Conservation (phyloP, 2,113 vertebrate genomes). For the Irena cyanogastra region DNA sequence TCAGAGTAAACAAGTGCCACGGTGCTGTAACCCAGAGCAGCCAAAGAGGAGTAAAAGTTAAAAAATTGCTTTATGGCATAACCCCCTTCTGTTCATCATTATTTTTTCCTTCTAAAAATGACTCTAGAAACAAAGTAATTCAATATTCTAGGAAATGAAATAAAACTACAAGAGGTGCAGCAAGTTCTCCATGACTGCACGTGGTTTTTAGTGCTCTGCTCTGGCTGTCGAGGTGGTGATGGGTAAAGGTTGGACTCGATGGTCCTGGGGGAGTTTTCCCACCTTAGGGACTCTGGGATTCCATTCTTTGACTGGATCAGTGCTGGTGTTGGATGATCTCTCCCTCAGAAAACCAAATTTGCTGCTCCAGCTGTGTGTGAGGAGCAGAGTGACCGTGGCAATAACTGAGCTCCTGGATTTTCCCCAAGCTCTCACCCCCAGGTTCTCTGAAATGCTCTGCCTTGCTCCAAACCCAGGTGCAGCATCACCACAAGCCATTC, state of each 20-base stretch:
- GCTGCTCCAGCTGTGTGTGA: not conserved
- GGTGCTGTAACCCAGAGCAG: not conserved
- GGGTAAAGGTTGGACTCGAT: not conserved
- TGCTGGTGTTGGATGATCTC: too few species aligned
- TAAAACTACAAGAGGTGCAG: accelerated
- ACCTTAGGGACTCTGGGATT: too few species aligned
- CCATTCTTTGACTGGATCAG: not conserved
- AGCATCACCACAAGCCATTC: not conserved
- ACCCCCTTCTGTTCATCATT: not conserved
- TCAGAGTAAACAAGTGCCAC: not conserved
- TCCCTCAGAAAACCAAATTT: not conserved
- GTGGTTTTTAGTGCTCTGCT: not conserved
- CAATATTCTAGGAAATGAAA: not conserved
- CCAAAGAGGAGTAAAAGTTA: not conserved
- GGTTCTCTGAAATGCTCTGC: not conserved
- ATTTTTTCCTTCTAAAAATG: not conserved
- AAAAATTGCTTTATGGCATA: not conserved
- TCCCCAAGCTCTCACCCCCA: not conserved
- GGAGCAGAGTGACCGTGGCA: not conserved
- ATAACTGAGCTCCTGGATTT: not conserved
- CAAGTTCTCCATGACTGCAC: too few species aligned
- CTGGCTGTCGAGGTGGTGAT: not conserved
- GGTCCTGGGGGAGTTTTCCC: not conserved
- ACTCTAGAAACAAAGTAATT: not conserved
- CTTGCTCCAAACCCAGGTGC: not conserved